Conservation (phyloP, 2,888 invertebrate species). For the Eilema caniola region DNA sequence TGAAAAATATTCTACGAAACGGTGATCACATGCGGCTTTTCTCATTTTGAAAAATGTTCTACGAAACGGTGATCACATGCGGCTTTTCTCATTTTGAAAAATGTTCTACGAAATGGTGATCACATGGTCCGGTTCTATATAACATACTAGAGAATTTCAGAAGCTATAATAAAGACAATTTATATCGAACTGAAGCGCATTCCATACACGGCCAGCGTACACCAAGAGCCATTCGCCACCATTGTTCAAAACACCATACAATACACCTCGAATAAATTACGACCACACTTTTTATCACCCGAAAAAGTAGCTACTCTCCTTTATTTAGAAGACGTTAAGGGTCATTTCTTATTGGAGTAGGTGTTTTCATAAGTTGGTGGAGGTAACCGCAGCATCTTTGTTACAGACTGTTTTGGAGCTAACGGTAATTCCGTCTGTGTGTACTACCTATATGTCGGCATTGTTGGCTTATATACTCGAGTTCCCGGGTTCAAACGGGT, state of each 20-base stretch:
- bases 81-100: no score
- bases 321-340: conserved; percentile 30
- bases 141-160: conserved; percentile 18
- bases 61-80: no score
- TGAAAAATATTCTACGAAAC: no score
- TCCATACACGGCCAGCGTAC: conserved; percentile 38
- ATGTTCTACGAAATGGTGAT: no score
- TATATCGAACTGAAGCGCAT: conserved; percentile 40
- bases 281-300: background rate
- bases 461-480: background rate
- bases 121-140: background rate
- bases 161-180: conserved; percentile 41
- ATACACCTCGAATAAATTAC: conserved; percentile 58
- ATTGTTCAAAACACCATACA: conserved; percentile 62
- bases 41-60: no score
- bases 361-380: conserved; percentile 23
- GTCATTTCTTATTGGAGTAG: conserved; percentile 4
- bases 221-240: conserved; percentile 56
- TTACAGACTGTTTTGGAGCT: conserved; percentile 63
- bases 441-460: conserved; percentile 38
- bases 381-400: conserved; percentile 71
- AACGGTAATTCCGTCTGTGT: conserved; percentile 76
- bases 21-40: no score
- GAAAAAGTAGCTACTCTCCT: conserved; percentile 21
- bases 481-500: background rate